Conservation (phyloP, 2,113 vertebrate genomes). For the Dicerorhinus sumatrensis region DNA sequence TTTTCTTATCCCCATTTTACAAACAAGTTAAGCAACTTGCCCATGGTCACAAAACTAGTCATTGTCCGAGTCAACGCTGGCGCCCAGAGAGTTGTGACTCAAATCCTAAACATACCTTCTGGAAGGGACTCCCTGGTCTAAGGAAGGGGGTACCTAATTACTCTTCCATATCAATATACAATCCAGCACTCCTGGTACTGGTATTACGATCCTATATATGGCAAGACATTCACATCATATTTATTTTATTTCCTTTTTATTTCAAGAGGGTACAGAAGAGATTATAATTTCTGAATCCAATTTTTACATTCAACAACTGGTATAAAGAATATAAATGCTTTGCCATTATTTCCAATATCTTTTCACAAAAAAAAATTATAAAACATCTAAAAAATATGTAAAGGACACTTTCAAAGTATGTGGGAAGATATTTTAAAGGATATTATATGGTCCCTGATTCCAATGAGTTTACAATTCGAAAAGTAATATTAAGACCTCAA, state of each 20-base stretch:
- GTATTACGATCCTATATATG: not conserved
- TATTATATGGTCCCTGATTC: not conserved
- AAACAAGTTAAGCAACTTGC: constrained; percentile 13
- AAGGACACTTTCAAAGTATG: not conserved
- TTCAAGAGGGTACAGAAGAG: not conserved
- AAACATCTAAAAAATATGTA: not conserved
- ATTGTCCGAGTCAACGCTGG: not conserved
- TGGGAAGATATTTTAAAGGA: not conserved
- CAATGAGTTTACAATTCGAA: constrained; percentile 16
- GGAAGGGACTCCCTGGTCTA: not conserved
- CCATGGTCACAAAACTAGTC: not conserved
- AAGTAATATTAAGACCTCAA: constrained; percentile 24
- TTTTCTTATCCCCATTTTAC: constrained; percentile 13
- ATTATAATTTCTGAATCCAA: not conserved
- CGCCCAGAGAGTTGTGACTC: not conserved
- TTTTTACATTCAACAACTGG: not conserved
- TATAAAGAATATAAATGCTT: not conserved
- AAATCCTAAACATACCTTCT: not conserved
- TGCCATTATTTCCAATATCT: not conserved
- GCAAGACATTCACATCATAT: not conserved
- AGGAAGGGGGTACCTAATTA: not conserved
- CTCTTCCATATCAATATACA: not conserved
- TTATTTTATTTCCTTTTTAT: constrained; percentile 24
- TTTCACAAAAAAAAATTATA: not conserved
- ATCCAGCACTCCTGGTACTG: not conserved